phyloP scores from a whole-genome alignment of 2,888 invertebrate species.

The Dichetophora obliterata region DNA sequence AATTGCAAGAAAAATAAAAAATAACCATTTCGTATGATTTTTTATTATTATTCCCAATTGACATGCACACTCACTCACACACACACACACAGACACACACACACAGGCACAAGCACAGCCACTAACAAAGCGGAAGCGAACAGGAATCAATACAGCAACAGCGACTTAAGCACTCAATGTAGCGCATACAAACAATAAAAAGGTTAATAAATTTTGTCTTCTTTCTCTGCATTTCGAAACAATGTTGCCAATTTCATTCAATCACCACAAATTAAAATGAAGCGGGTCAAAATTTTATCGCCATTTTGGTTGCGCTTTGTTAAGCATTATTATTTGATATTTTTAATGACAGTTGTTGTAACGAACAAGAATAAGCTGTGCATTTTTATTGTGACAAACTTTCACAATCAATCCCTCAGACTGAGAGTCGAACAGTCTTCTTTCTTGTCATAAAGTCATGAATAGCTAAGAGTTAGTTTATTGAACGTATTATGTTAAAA shows the following conservation, averaged over 20 bases:
- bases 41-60: constrained; percentile 36
- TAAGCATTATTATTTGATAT: constrained; percentile 13
- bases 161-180: constrained; percentile 61
- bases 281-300: constrained; percentile 35
- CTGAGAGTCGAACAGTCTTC: no score
- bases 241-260: constrained; percentile 36
- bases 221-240: constrained; percentile 4
- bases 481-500: no score
- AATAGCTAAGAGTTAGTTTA: no score
- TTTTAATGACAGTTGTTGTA: constrained; percentile 17
- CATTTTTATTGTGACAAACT: no score
- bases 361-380: no score
- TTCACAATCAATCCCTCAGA: no score
- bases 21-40: constrained; percentile 11
- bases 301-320: constrained; percentile 32
- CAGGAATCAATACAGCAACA: constrained; percentile 5
- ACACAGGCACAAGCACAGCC: neutral
- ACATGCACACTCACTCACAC: constrained; percentile 24
- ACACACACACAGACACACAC: neutral
- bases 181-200: constrained; percentile 65
- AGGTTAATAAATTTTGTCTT: constrained; percentile 24
- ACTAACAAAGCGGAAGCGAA: neutral
- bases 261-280: constrained; percentile 29
- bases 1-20: constrained; percentile 35
- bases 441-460: no score